Evolutionary conservation across 2,888 invertebrate species (phyloP), one percentile per base, ranked within the genome.

Genomic region (Rhorus exstirpatorius): DNA sequence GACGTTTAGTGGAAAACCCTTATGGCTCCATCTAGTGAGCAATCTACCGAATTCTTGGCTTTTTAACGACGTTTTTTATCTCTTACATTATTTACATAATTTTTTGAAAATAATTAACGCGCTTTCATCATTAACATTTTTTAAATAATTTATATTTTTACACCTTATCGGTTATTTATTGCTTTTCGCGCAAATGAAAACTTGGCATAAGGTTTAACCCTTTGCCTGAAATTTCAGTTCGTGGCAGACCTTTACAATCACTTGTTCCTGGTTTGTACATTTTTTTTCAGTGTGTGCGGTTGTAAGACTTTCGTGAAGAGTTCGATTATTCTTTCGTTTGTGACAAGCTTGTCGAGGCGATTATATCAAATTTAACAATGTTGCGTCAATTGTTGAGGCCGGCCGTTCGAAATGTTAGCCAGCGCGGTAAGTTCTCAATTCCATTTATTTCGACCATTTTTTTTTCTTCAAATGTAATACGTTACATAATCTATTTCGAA

Each of bases 341-440:
- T 41, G 58, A 44, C 58, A 17, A 71, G 12, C n/a, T 61, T 19
- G 68, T 38, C 21, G 51, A 67, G 6, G 19, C 0, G 8, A 80
- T 53, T 21, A 7, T 10, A 49, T n/a, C 19, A 58, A 65, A 55
- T 53, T 68, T 31, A 61, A 68, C 51, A 53, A 83, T 83, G 83
- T 49, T 83, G 44, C 83, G 83, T 71, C 83, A 83, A 83, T 79
- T 83, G 71, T 41, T 83, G 71, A 79, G 76, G 51, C 83, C 83
- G 53, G 31, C 71, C 31, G n/a, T 35, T 55, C 83, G 79, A 21
- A 71, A 67, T n/a, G 12, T 61, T 67, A 21, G 26, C 10, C 71
- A 72, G 24, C 75, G 65, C 53, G 79, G 83, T 83, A 46, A 79
- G 58, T 79, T 31, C 26, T 71, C 49, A 51, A 58, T 51, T 14